phyloP scores from a whole-genome alignment of 37 sponge, comb jelly and placozoan species.

The Eunapius fragilis region DNA sequence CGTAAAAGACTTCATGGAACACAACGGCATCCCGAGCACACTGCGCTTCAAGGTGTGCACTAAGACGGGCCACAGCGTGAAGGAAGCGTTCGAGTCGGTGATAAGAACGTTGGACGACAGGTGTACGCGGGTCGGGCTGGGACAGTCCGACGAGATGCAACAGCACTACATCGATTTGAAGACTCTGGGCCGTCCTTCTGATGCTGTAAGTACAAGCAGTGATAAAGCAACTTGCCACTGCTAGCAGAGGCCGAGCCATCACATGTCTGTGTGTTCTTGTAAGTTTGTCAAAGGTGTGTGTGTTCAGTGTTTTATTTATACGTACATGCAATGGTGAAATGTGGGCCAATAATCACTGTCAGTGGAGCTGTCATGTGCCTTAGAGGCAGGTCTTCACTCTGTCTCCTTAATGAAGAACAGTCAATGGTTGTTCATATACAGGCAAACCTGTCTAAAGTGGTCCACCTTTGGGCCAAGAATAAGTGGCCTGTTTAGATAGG shows the following conservation, averaged over 20 bases:
- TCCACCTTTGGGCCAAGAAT: too few relatives aligned
- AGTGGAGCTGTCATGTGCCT: too few relatives aligned
- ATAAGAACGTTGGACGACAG: neutral
- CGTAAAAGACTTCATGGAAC: constrained; percentile 3
- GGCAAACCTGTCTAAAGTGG: too few relatives aligned
- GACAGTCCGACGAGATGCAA: neutral
- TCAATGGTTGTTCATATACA: too few relatives aligned
- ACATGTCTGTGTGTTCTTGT: neutral
- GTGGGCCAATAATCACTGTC: too few relatives aligned
- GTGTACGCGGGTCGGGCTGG: neutral
- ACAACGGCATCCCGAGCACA: neutral
- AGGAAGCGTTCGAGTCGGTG: constrained; percentile 14
- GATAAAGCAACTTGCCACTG: neutral
- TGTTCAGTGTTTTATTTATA: too few relatives aligned
- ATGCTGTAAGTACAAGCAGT: neutral
- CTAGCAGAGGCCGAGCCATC: neutral
- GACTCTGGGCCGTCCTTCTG: neutral
- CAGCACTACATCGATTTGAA: neutral
- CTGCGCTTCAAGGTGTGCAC: constrained; percentile 22
- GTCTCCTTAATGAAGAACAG: too few relatives aligned
- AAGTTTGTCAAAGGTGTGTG: neutral
- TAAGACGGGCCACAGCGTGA: constrained; percentile 1
- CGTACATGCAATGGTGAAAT: too few relatives aligned
- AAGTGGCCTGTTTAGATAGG: too few relatives aligned
- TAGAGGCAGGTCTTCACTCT: too few relatives aligned